phyloP scores from a whole-genome alignment of 2,797 vertebrate genomes.

The Lemur catta region DNA sequence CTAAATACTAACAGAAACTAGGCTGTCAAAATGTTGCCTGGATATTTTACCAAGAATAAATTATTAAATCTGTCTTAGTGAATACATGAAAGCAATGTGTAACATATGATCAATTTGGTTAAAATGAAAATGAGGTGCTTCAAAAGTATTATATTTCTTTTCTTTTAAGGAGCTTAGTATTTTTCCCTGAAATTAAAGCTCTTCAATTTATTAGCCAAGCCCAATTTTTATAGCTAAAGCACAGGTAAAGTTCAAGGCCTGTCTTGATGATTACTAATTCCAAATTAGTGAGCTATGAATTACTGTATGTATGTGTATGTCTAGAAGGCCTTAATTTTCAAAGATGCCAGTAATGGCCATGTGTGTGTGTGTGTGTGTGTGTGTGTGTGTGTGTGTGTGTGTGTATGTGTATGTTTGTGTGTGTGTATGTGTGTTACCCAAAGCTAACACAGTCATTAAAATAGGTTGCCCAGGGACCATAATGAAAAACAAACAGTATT shows the following conservation, averaged over 20 bases:
- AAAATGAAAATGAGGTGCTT: slow-evolving; percentile 1
- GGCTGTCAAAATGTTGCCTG: not conserved
- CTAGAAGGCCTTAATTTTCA: slow-evolving; percentile 20
- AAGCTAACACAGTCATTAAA: slow-evolving; percentile 25
- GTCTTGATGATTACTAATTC: slow-evolving; percentile 5
- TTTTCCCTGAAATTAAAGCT: not conserved
- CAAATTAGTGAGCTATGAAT: not conserved
- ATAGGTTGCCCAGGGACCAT: not conserved
- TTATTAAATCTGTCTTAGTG: not conserved
- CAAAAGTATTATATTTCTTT: not conserved
- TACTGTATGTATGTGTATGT: not conserved
- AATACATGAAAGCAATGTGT: not conserved
- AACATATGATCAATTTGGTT: not conserved
- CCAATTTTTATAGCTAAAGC: not conserved
- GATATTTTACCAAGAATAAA: not conserved
- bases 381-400: not conserved
- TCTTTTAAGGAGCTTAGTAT: slow-evolving; percentile 16
- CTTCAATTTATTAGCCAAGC: not conserved
- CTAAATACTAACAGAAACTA: not conserved
- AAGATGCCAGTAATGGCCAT: not conserved
- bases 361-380: not conserved
- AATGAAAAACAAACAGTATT: slow-evolving; percentile 28
- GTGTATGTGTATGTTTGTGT: not conserved
- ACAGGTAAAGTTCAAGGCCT: not conserved
- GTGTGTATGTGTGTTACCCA: not conserved